Evolutionary conservation across 2,888 invertebrate genomes (phyloP), one percentile per base, ranked within the genome.

Genomic region (Catocala sponsa): DNA sequence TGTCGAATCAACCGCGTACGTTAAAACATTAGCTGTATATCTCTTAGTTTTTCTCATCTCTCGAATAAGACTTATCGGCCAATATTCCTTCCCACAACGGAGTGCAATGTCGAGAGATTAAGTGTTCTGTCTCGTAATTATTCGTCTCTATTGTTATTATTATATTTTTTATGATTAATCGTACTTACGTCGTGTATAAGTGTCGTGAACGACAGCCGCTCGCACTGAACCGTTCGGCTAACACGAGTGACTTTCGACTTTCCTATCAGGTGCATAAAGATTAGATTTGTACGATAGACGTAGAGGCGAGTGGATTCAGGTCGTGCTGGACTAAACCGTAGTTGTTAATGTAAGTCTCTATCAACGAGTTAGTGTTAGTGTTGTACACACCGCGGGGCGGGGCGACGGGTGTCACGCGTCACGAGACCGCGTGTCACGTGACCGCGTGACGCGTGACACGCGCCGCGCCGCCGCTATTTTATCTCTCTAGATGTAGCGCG

Each of bases 281-380:
- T 71, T 78, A 79, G 78, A 77, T 73, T 80, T 74, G 81, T 79
- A 80, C 74, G 80, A 75, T 79, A 79, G 72, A 66, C 63, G 59
- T 73, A 73, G 80, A 72, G 74, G 79, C 76, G 78, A 70, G 73
- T 49, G 79, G 74, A 65, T 65, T 67, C 76, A 64, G 71, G 71
- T 77, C 78, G 80, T 71, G 81, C 73, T 74, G 82, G 80, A 82
- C 80, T 85, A 79, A 75, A 76, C 75, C 67, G 61, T 85, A 84
- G 82, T 70, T 76, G 69, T 72, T 77, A 81, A 65, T 74, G 54
- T 91, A 92, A 91, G 91, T 86, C 81, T 90, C 86, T 91, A 92
- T 92, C 92, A 93, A 91, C 92, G 92, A 93, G 92, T 91, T 92
- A 93, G 91, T 82, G 83, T 91, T 89, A 91, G 87, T 84, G 54